phyloP scores from a whole-genome alignment of 2,113 vertebrate species.

The Calidris pugnax region DNA sequence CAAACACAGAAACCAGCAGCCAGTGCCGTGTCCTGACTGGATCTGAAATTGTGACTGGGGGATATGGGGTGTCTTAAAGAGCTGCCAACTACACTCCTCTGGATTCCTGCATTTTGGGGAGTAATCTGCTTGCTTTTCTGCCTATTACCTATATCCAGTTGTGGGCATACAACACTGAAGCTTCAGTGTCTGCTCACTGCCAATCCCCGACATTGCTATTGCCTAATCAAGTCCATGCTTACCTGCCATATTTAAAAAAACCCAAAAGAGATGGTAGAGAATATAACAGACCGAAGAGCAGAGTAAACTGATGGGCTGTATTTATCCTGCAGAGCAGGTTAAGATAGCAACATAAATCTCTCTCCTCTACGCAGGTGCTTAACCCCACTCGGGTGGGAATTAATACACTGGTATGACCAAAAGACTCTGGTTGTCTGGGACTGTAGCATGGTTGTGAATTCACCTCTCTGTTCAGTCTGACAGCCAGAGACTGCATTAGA shows the following conservation, averaged over 20 bases:
- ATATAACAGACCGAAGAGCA: too few species aligned
- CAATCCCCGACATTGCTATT: too few species aligned
- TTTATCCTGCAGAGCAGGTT: too few species aligned
- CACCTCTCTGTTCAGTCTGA: neutral
- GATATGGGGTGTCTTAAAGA: neutral
- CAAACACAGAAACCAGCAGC: neutral
- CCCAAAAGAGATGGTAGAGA: too few species aligned
- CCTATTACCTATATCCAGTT: neutral
- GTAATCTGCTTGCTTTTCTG: neutral
- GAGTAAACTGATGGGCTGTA: too few species aligned
- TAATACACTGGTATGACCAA: neutral
- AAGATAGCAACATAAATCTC: neutral
- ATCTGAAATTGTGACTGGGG: neutral
- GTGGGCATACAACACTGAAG: neutral
- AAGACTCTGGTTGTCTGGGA: neutral
- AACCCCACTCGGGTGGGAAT: neutral
- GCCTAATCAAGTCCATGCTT: too few species aligned
- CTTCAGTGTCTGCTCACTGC: neutral
- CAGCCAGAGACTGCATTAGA: neutral
- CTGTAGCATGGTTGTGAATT: neutral
- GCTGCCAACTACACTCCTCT: neutral
- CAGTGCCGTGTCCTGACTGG: neutral
- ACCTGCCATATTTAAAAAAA: too few species aligned
- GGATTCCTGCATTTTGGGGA: neutral
- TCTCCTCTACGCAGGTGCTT: neutral